Evolutionary conservation across 92 coral and sea anemone species (phyloP).

Genomic region (Umimayanthus chanpuru): DNA sequence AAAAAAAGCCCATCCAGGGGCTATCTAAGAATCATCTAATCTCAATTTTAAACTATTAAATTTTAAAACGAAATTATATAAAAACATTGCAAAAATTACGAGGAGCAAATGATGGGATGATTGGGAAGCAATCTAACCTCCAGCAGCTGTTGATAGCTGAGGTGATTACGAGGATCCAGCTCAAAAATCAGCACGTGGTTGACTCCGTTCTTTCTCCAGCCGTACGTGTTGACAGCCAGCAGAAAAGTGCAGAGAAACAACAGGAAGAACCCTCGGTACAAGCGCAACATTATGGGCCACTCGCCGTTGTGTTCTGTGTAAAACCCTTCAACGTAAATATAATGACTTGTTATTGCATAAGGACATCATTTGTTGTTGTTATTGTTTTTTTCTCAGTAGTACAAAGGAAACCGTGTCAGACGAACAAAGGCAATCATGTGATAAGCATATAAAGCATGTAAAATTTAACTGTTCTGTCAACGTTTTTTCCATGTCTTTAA

Average conservation of each 20-base stretch:
- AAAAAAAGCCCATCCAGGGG: too few species aligned
- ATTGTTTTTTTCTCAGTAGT: too few species aligned
- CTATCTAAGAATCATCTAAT: too few species aligned
- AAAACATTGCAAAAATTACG: too few species aligned
- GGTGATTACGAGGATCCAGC: constrained; percentile 92
- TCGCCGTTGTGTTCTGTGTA: constrained; percentile 72
- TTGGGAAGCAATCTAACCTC: constrained; percentile 61
- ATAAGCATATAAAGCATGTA: too few species aligned
- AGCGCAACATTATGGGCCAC: constrained; percentile 77
- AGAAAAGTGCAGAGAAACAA: constrained; percentile 86
- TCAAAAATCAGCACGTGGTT: constrained; percentile 98
- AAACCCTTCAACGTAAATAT: constrained; percentile 52
- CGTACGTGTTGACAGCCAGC: constrained; percentile 92
- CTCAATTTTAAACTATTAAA: too few species aligned
- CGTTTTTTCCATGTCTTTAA: too few species aligned
- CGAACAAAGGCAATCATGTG: not conserved
- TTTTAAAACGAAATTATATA: too few species aligned
- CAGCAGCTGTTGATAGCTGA: constrained; percentile 87
- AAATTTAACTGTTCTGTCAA: too few species aligned
- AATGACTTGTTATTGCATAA: not conserved
- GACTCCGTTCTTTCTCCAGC: constrained; percentile 97
- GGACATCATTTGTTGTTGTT: not conserved
- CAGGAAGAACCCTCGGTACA: constrained; percentile 91
- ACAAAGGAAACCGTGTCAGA: not conserved
- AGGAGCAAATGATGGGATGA: too few species aligned